phyloP scores from a whole-genome alignment of 2,797 vertebrate species.

The Dallia pectoralis region DNA sequence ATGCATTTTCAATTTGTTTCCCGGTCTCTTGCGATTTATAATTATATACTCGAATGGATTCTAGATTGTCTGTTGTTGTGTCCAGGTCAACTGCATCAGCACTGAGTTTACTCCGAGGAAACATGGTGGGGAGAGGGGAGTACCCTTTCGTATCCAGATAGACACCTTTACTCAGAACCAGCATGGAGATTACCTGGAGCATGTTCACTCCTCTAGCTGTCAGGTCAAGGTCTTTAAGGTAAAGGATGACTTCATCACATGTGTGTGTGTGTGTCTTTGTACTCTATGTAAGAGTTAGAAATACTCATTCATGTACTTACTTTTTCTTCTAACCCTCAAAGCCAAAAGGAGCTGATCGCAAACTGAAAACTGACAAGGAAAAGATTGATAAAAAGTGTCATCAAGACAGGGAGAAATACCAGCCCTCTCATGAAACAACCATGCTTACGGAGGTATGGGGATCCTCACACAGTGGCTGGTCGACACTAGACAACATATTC shows the following conservation, averaged over 20 bases:
- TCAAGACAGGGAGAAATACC: slow-evolving; percentile 93
- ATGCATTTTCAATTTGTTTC: neutral
- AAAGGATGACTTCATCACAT: slow-evolving; percentile 3
- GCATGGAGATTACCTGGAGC: slow-evolving; percentile 85
- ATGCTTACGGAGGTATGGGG: slow-evolving; percentile 84
- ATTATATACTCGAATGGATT: neutral
- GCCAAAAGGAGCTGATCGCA: slow-evolving; percentile 97
- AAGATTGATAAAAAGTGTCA: slow-evolving; percentile 89
- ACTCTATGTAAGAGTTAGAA: neutral
- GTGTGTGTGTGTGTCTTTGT: neutral
- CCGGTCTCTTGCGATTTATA: neutral
- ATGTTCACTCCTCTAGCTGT: slow-evolving; percentile 92
- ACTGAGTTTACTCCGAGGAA: slow-evolving; percentile 96
- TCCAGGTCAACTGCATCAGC: slow-evolving; percentile 96
- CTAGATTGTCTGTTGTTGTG: neutral
- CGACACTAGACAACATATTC: neutral
- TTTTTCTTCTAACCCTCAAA: slow-evolving; percentile 53
- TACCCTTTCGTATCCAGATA: slow-evolving; percentile 92
- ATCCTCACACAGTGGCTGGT: neutral
- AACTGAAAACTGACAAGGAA: slow-evolving; percentile 94
- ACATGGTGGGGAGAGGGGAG: slow-evolving; percentile 95
- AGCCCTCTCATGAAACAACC: slow-evolving; percentile 86
- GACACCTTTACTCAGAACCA: slow-evolving; percentile 89
- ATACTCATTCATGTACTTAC: neutral
- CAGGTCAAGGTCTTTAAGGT: slow-evolving; percentile 99